Base-by-base conservation (phyloP, 2,113 vertebrate species). In the Perca flavescens region DNA sequence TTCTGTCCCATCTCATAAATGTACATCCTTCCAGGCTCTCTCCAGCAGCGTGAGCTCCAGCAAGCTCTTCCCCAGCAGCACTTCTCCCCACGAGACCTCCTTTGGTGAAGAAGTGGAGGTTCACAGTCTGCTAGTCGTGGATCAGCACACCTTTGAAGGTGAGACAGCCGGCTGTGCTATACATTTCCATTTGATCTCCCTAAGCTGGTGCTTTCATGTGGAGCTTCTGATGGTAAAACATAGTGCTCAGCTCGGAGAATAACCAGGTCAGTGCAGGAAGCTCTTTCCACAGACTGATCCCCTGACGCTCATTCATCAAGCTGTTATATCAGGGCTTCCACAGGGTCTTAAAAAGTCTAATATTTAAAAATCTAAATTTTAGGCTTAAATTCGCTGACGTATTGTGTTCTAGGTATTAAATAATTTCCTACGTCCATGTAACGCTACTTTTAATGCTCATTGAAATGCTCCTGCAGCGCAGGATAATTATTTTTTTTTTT, bases 141-240 rank as follows among this genome's bases (percentile, higher is more conserved):
- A 99, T 88, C 98, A 99, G 89, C 98, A 99, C 93, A 99, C 98
- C 57, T 99, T 99, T 3, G 98, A 99, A 97, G 98, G 98, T 99
- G 91, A 86, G 86, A 52, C 65, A 19, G 74, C 64, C 17, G 31
- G 58, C 49, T 74, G 78, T 66, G 10, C 46, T 77, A 78, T 66
- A 12, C 76, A 58, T 84, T 85, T 83, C 65, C 2, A 31, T 84
- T 82, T 90, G 73, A 90, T 47, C 64, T 78, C 61, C 34, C 40
- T 10, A 36, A 77, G 47, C 17, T 54, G 50, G 2, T 34, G 56
- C 25, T 67, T 80, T 72, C 40, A 72, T 56, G 40, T 15, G 31
- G 34, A 21, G 22, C 66, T 2, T 74, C 49, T 54, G 57, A 40
- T 70, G 62, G 52, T 69, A 22, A 85, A 69, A 64, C 19, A 4